Base-by-base conservation (phyloP, 2,797 vertebrate genomes). In the Moxostoma hubbsi region DNA sequence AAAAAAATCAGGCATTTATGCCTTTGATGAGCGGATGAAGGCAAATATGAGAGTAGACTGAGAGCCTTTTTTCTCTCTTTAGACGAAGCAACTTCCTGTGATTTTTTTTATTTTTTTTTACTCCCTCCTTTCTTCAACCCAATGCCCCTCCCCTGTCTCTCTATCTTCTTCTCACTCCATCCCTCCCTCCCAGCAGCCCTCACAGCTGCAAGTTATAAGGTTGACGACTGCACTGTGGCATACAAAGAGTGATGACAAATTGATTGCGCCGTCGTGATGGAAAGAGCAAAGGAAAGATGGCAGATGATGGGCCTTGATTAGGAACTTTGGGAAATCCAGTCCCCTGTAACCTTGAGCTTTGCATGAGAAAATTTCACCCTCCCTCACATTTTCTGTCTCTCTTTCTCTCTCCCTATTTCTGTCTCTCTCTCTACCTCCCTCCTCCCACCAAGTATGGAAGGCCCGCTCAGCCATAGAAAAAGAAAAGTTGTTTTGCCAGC, bases 401-500 rank as follows among this genome's bases (percentile, higher is more conserved):
- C 76, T 64, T 81, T 57, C 50, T 54, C 69, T 67, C 63, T 67
- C 82, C 51, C 57, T 36, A 4, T 36, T 36, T 36, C 36, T 36
- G 36, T 36, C 36, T 36, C 24, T 78, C 81, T 71, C 65, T 58
- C 70, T 5, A 64, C 57, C 43, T 51, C 81, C n/a, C 69, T 18
- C 53, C 77, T 73, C 68, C 66, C 64, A 90, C 89, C 88, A 89
- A 91, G 92, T 93, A 92, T 92, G 93, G 94, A 95, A 95, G 94
- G 95, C 95, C 95, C 93, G 92, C 93, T 96, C 95, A 96, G 94
- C 94, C 94, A 93, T 95, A 94, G 95, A 95, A 96, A 96, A 96
- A 95, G 95, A 95, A 95, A 96, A 97, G 95, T 97, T 97, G 96
- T 97, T 98, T 97, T 98, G 96, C 96, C 96, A 97, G 96, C 97